Conservation (phyloP, 2,113 vertebrate genomes). For the Neogobius melanostomus region DNA sequence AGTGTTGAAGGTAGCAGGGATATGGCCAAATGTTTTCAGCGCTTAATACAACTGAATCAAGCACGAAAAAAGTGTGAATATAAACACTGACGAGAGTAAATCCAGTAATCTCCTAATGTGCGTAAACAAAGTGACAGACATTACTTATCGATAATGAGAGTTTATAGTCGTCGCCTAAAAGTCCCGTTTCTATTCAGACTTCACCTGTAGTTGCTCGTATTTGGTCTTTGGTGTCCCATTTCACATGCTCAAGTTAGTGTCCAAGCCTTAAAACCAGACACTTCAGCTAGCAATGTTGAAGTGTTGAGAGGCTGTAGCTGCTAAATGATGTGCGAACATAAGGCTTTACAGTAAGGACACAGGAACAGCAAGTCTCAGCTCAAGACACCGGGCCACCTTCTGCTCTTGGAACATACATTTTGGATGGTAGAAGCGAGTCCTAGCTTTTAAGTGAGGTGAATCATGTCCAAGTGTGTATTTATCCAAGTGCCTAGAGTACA, state of each 20-base stretch:
- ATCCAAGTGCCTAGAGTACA: neutral
- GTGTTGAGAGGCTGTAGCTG: constrained; percentile 6
- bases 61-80: no score
- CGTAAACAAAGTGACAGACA: no score
- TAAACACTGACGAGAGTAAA: no score
- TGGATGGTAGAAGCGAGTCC: neutral
- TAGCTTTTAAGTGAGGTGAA: no score
- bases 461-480: neutral
- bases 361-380: neutral
- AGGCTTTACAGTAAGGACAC: neutral
- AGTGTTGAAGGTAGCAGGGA: neutral
- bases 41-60: neutral
- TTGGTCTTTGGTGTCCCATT: constrained; percentile 54
- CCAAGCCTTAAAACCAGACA: constrained; percentile 20
- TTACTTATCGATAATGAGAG: neutral
- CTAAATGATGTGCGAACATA: neutral
- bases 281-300: neutral
- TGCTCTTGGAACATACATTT: neutral
- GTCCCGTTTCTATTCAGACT: neutral
- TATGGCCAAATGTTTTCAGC: neutral
- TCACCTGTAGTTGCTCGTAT: neutral
- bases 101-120: no score
- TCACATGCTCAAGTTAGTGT: constrained; percentile 25
- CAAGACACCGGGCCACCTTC: neutral
- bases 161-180: neutral